Conservation (phyloP, 2,888 invertebrate genomes). For the Tetragnatha montana region DNA sequence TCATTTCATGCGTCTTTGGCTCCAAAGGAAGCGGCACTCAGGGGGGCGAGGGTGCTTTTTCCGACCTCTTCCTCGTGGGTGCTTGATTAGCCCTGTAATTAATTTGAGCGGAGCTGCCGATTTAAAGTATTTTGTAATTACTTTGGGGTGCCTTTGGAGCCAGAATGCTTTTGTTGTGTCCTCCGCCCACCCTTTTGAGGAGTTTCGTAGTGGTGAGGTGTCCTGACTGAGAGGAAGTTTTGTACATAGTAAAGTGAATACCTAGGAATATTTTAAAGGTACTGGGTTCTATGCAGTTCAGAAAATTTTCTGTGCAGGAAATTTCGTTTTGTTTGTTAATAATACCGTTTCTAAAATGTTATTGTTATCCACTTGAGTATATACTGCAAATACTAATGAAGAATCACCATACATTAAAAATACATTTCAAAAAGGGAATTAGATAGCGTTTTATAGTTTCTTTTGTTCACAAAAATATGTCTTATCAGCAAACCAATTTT, state of each 20-base stretch:
- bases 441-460: neutral
- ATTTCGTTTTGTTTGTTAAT: no score
- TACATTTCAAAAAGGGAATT: neutral
- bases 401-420: neutral
- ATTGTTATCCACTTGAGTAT: neutral
- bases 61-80: neutral
- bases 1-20: conserved; percentile 60
- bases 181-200: no score
- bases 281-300: neutral
- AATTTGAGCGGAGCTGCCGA: conserved; percentile 10
- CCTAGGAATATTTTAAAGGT: neutral
- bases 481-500: neutral
- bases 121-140: no score
- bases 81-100: neutral
- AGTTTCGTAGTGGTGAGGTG: neutral
- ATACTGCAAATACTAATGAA: neutral
- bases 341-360: neutral
- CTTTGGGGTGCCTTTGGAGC: no score
- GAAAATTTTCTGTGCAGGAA: neutral
- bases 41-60: neutral
- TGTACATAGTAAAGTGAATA: neutral
- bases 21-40: conserved; percentile 15
- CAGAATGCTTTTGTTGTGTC: no score
- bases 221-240: conserved; percentile 8
- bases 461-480: neutral